Evolutionary conservation across 1,140 invertebrate species (phyloP), one percentile per base, ranked within the genome.

Genomic region (Temnothorax nylanderi): DNA sequence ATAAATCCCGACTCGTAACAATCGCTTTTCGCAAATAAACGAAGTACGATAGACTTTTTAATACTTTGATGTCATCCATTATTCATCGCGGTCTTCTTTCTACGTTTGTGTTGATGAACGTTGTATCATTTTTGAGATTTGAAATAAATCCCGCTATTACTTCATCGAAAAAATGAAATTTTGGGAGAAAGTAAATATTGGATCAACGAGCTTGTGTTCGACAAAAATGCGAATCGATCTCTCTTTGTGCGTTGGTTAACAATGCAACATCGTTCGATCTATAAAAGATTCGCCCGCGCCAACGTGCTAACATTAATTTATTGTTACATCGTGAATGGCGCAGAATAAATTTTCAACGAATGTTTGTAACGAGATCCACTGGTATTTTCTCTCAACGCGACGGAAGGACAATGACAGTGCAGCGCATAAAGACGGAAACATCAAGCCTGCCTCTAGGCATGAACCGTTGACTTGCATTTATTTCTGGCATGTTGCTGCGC

Each of bases 271-370:
- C 89, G 89, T 72, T 82, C 80, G 60, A 49, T 32, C 56, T 26
- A 91, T 81, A 91, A 91, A 91, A 91, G 90, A 91, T 91, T 88
- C 81, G 87, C 3, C 49, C 58, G 60, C 54, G 78, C 84, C 21
- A 91, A 62, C 89, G 51, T 67, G 65, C 49, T 80, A 69, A 49
- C 86, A 88, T 91, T 91, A 91, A 89, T 91, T 91, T 91, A 91
- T 91, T 89, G 67, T 91, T 91, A 60, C 86, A 81, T 34, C 47
- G 11, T 87, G 87, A 90, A 90, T 91, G 87, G 67, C 60, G 41
- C 18, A 41, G 21, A 21, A 41, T 16, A 56, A 54, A 71, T 34
- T 72, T 54, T 86, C 26, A 11, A 71, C 18, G n/a, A 47, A 34
- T 72, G 18, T 26, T 47, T 60, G 16, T 58, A 67, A 74, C 80